Conservation (phyloP, 2,888 invertebrate species). For the Cephalotes varians region DNA sequence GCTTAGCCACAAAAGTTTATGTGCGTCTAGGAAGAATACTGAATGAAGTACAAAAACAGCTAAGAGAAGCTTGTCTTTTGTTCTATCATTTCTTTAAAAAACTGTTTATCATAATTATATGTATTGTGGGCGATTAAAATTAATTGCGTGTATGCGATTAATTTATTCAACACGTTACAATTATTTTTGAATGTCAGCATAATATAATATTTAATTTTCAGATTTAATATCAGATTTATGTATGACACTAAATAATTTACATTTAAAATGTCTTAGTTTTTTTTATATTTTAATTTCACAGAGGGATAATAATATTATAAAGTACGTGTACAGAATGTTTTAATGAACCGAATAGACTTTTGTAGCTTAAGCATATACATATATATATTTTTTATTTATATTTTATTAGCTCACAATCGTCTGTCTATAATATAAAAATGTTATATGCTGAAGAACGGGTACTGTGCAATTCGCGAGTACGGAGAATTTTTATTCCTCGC, state of each 20-base stretch:
- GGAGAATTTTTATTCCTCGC: slow-evolving; percentile 1
- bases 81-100: neutral
- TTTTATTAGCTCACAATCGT: slow-evolving; percentile 1
- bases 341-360: slow-evolving; percentile 11
- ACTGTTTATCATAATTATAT: neutral
- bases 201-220: neutral
- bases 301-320: neutral
- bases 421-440: neutral
- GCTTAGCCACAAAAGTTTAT: slow-evolving; percentile 26
- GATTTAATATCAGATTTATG: neutral
- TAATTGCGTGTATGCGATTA: no score
- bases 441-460: neutral
- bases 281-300: neutral
- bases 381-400: slow-evolving; percentile 7
- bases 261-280: neutral
- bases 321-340: neutral
- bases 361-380: slow-evolving; percentile 7
- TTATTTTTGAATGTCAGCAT: neutral
- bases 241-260: neutral
- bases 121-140: neutral
- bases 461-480: slow-evolving; percentile 34
- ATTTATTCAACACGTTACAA: no score
- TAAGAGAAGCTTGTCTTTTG: neutral
- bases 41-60: neutral
- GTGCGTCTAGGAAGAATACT: neutral